Conservation (phyloP, 2,888 invertebrate species). For the Drosophila phalerata region DNA sequence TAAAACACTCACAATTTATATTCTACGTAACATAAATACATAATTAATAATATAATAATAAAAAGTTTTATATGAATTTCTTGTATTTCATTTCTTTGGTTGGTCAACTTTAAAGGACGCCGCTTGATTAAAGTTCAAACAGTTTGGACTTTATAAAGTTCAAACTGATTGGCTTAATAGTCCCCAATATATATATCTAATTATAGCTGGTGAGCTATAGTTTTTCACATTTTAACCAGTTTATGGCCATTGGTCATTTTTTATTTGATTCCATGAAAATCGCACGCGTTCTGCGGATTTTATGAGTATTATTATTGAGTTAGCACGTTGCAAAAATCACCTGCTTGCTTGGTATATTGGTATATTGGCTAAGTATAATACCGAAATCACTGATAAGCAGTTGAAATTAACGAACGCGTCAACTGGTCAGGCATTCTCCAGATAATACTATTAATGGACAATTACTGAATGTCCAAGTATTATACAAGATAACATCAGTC, state of each 20-base stretch:
- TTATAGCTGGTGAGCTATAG: constrained; percentile 54
- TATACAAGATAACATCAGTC: background rate
- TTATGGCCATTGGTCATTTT: constrained; percentile 46
- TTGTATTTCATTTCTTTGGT: background rate
- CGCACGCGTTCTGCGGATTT: constrained; percentile 41
- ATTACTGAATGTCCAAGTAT: constrained; percentile 36
- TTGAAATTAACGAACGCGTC: constrained; percentile 23
- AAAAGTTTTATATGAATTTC: constrained; percentile 55
- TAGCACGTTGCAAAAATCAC: constrained; percentile 29
- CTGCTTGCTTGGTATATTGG: constrained; percentile 24
- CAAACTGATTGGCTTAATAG: constrained; percentile 17
- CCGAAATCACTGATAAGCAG: constrained; percentile 60
- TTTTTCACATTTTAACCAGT: constrained; percentile 11
- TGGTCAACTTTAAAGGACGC: constrained; percentile 52
- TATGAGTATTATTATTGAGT: constrained; percentile 18
- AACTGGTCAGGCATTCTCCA: constrained; percentile 53
- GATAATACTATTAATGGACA: constrained; percentile 47
- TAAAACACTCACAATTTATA: constrained; percentile 46
- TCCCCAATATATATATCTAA: constrained; percentile 40
- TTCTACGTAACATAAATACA: constrained; percentile 41
- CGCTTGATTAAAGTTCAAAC: constrained; percentile 29
- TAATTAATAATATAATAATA: constrained; percentile 43
- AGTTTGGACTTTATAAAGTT: constrained; percentile 38
- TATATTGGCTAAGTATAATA: constrained; percentile 56
- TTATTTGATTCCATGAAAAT: constrained; percentile 30